A percentile compares a stretch with the other conserved stretches of the same genome.
phyloP scores from a whole-genome alignment of 2,888 invertebrate species.

The Rotaria macrura region DNA sequence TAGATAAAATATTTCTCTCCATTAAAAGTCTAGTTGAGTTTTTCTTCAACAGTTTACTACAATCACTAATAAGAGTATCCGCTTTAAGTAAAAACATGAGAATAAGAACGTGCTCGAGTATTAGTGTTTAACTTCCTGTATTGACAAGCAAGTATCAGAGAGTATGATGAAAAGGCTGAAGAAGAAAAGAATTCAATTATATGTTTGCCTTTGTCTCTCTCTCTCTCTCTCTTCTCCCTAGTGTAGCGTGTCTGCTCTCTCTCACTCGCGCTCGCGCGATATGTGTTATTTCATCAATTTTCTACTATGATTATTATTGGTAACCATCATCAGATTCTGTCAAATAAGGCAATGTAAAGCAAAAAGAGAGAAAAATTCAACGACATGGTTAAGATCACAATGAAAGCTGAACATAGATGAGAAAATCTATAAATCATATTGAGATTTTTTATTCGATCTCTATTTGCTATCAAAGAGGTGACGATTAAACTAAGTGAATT shows the following conservation, averaged over 20 bases:
- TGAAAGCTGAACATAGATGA: too few relatives aligned
- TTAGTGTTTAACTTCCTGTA: neutral
- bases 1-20: neutral
- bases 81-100: neutral
- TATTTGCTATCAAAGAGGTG: neutral
- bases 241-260: neutral
- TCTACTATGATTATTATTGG: neutral
- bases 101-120: too few relatives aligned
- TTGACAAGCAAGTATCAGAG: neutral
- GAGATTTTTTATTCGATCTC: neutral
- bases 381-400: too few relatives aligned
- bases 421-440: neutral
- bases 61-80: neutral
- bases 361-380: too few relatives aligned
- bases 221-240: neutral
- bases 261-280: neutral
- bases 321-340: neutral
- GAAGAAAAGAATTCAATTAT: neutral
- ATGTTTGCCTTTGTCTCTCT: neutral
- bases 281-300: neutral
- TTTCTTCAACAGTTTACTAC: neutral
- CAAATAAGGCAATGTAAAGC: neutral
- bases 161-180: neutral
- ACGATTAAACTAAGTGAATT: neutral
- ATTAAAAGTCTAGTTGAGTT: neutral